These are phyloP conservation scores for Cyclopterus lumpus DNA, from an alignment of 2,797 vertebrate species.

Conservation along the genomic window DNA sequence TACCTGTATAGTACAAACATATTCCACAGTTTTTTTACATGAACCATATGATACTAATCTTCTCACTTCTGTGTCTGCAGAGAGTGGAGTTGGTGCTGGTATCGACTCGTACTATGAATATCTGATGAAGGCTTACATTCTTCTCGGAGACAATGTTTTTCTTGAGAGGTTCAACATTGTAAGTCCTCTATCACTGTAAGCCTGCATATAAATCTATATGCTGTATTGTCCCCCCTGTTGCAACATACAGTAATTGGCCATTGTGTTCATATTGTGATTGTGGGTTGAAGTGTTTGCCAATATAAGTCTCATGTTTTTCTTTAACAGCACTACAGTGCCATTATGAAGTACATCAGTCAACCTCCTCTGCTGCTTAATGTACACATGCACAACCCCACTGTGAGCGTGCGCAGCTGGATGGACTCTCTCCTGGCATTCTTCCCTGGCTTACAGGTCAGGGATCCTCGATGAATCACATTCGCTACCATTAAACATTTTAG, in stretches of 20 bases:
- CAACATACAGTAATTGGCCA: neutral
- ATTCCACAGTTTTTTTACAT: neutral
- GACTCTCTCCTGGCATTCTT: slow-evolving; percentile 89
- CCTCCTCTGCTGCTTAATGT: slow-evolving; percentile 88
- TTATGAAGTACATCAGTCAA: slow-evolving; percentile 90
- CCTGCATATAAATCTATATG: neutral
- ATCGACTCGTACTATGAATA: slow-evolving; percentile 90
- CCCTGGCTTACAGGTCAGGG: slow-evolving; percentile 85
- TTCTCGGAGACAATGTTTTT: slow-evolving; percentile 86
- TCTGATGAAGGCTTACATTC: slow-evolving; percentile 89
- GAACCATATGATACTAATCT: neutral
- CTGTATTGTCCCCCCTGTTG: neutral
- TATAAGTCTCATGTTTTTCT: slow-evolving; percentile 37
- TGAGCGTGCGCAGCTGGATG: slow-evolving; percentile 89
- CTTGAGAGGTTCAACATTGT: slow-evolving; percentile 87
- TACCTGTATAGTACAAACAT: neutral
- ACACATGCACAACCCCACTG: slow-evolving; percentile 90
- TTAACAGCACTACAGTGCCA: slow-evolving; percentile 88
- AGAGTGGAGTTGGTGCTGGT: slow-evolving; percentile 88
- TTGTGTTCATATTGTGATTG: neutral
- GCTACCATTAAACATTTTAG: neutral
- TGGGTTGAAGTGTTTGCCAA: neutral
- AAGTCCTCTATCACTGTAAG: slow-evolving; percentile 45
- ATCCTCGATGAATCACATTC: slow-evolving; percentile 3
- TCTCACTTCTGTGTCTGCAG: slow-evolving; percentile 63